phyloP scores from a whole-genome alignment of 2,888 invertebrate species.

The Drosophila rubida region DNA sequence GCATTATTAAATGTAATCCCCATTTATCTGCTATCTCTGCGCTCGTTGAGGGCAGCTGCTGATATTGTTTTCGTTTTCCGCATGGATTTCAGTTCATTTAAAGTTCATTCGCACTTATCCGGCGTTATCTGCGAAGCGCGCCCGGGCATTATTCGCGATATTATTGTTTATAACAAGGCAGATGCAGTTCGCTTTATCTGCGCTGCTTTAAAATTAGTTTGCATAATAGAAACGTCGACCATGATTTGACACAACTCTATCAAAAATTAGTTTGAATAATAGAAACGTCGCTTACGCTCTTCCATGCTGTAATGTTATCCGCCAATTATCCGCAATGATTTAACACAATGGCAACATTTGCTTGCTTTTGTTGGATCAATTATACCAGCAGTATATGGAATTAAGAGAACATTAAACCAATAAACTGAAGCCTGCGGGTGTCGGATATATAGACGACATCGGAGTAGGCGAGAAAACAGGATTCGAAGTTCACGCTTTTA shows the following conservation, averaged over 20 bases:
- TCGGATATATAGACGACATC: conserved; percentile 4
- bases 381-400: background rate
- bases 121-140: background rate
- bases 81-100: background rate
- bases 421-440: background rate
- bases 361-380: background rate
- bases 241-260: background rate
- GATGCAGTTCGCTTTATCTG: conserved; percentile 4
- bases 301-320: background rate
- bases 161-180: conserved; percentile 1
- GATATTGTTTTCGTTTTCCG: background rate
- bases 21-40: background rate
- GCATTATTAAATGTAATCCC: background rate
- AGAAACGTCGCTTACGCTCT: too few species aligned
- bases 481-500: conserved; percentile 8
- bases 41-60: background rate
- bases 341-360: background rate
- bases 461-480: background rate
- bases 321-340: conserved; percentile 3
- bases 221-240: background rate
- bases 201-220: background rate
- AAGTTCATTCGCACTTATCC: background rate
- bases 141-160: too few species aligned
- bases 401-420: background rate
- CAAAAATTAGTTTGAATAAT: too few species aligned